These are phyloP conservation scores for Myopa tessellatipennis DNA, from an alignment of 2,888 invertebrate genomes.

Conservation along the genomic window DNA sequence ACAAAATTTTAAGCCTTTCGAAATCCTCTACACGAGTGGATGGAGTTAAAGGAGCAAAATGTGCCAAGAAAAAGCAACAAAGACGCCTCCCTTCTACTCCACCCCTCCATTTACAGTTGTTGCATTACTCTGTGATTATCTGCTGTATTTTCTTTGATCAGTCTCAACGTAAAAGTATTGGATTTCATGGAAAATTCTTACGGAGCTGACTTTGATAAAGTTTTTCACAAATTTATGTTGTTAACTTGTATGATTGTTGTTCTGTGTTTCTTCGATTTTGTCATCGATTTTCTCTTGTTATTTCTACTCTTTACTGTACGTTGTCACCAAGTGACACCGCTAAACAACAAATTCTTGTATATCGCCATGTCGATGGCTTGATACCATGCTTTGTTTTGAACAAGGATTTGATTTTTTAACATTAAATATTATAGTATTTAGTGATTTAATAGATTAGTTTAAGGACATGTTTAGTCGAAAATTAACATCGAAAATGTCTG, in stretches of 20 bases:
- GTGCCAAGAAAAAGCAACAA: too few relatives aligned
- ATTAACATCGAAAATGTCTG: too few relatives aligned
- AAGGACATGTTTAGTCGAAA: not conserved
- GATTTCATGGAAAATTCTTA: slow-evolving; percentile 19
- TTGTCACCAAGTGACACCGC: slow-evolving; percentile 60
- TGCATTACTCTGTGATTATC: slow-evolving; percentile 4
- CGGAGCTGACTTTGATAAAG: slow-evolving; percentile 33
- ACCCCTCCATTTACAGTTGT: slow-evolving; percentile 26
- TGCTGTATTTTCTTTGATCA: not conserved
- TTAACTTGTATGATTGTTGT: not conserved
- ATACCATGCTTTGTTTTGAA: too few relatives aligned
- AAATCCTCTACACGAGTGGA: not conserved
- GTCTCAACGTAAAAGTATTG: slow-evolving; percentile 24
- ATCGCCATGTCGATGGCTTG: not conserved
- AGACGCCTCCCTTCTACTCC: not conserved
- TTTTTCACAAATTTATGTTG: slow-evolving; percentile 6
- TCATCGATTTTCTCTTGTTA: slow-evolving; percentile 27
- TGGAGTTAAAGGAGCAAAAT: too few relatives aligned
- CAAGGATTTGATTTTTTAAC: not conserved
- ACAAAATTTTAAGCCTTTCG: slow-evolving; percentile 50
- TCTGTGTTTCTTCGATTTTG: not conserved
- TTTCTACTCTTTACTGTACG: slow-evolving; percentile 59
- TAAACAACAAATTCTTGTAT: slow-evolving; percentile 34
- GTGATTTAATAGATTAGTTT: not conserved
- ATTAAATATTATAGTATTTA: not conserved